Evolutionary conservation across 2,888 invertebrate species (phyloP), one percentile per base, ranked within the genome.

Genomic region (Gisinianus flammeolus): DNA sequence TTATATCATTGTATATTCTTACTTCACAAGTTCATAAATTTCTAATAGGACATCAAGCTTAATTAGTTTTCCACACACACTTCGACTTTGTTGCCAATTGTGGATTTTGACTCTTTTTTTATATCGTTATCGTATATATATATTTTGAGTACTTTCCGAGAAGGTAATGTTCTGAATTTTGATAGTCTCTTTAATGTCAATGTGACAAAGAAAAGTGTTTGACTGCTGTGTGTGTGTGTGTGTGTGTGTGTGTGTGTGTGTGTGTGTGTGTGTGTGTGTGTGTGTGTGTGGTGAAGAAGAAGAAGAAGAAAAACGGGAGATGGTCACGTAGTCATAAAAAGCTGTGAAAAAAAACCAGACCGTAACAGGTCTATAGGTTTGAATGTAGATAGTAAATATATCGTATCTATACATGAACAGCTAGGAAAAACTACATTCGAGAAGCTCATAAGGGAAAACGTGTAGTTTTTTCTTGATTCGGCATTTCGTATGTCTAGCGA

Each of bases 311-410:
- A 28, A 64, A 64, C 64, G 64, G 64, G 64, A 64, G 64, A 26
- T 64, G 16, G 64, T 26, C 64, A 64, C 64, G 16, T 64, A 26
- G 64, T 64, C 26, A 64, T 64, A 64, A 64, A 64, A 64, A 64
- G 64, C 8, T 64, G 64, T 64, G 64, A 64, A 22, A 68, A 67
- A 67, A 68, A 68, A 68, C 68, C 68, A 68, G 68, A 68, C 68
- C 68, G 68, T 68, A 68, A 68, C 68, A 26, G 31, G 66, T 66
- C 66, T 26, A 26, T 16, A 19, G 16, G 3, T 54, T n/a, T n/a
- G n/a, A n/a, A n/a, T 54, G 6, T 54, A 8, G 54, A 54, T 19
- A 62, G 8, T 26, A 28, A 26, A 62, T 12, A 58, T 8, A 58
- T 24, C 22, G 16, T n/a, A 24, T 58, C 8, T 58, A 24, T n/a